Percentiles rank a stretch among this genome's conserved stretches.
Evolutionary conservation across 2,888 invertebrate genomes (phyloP).

Genomic region (Taphrorychus bicolor): DNA sequence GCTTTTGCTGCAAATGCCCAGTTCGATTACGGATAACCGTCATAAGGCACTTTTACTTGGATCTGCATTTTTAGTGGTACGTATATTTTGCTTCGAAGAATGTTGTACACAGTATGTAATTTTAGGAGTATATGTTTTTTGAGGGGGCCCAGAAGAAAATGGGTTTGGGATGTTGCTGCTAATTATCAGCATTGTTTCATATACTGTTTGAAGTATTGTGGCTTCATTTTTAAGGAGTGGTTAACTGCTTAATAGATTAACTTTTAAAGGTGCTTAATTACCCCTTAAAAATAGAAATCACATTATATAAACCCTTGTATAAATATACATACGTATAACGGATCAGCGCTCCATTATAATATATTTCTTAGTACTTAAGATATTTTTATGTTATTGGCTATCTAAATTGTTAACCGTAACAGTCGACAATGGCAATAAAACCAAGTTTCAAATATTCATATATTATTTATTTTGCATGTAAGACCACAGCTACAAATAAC

Average conservation of each 20-base stretch:
- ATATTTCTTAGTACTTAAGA: too few species aligned
- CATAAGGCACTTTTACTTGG: constrained; percentile 83
- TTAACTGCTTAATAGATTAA: too few species aligned
- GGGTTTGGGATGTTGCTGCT: constrained; percentile 36
- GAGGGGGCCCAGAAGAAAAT: constrained; percentile 60
- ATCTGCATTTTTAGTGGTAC: constrained; percentile 83
- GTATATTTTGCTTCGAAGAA: constrained; percentile 30
- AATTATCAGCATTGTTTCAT: too few species aligned
- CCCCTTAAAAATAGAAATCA: too few species aligned
- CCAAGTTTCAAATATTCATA: constrained; percentile 42
- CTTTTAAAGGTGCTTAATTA: too few species aligned
- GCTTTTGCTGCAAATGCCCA: constrained; percentile 78
- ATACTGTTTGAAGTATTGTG: constrained; percentile 4
- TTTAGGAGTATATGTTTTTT: constrained; percentile 74
- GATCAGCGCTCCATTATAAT: too few species aligned
- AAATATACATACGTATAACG: too few species aligned
- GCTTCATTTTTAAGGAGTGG: too few species aligned
- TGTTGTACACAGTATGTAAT: constrained; percentile 44
- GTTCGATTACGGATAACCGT: constrained; percentile 72
- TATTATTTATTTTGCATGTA: constrained; percentile 55
- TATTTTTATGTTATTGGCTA: too few species aligned
- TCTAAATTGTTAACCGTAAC: neutral
- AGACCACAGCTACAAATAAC: constrained; percentile 57
- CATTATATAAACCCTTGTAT: too few species aligned
- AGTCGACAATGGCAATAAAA: constrained; percentile 30